Evolutionary conservation across 2,113 vertebrate species (phyloP), one percentile per base, ranked within the genome.

Genomic region (Chrysochloris asiatica): DNA sequence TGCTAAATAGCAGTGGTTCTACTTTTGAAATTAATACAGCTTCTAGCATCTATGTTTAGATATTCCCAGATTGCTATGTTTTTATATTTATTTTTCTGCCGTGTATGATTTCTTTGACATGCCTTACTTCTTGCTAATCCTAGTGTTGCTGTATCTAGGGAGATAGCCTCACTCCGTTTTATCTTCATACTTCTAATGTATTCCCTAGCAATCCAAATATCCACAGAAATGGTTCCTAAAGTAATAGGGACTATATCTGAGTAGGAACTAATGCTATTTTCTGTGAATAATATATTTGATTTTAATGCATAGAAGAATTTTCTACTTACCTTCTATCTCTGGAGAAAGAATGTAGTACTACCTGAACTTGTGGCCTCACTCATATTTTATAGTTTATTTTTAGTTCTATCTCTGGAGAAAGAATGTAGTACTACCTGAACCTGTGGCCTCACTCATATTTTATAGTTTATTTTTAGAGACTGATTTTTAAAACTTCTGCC

Each of bases 361-460:
- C 48, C 45, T 91, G 63, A 80, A 73, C 33, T 13, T 93, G 86
- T 88, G 67, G 8, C 26, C 14, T 22, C 89, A 63, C 43, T 93
- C 69, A 69, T 94, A 47, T 67, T 89, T 89, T 80, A 38, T 36
- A 92, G 38, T 83, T 76, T 93, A 28, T 83, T 89, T 86, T 92
- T 88, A 67, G 61, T n/a, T n/a, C n/a, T n/a, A n/a, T 79, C 76
- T 88, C 54, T 91, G 50, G 73, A 69, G 43, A 78, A 82, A n/a
- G 13, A 81, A 52, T 54, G 1, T 22, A 47, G 81, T 72, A 24
- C 6, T 21, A 19, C 48, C 45, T 91, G 63, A 80, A 73, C 33
- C 16, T 93, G 86, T 88, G 67, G 8, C 26, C 14, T 22, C 89
- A 63, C 43, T 93, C 69, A 69, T 94, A 47, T 67, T 89, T 89